Percentiles rank a stretch among this genome's conserved stretches.
These are phyloP conservation scores for Bombus impatiens DNA, from an alignment of 1,140 invertebrate species.

Conservation along the genomic window DNA sequence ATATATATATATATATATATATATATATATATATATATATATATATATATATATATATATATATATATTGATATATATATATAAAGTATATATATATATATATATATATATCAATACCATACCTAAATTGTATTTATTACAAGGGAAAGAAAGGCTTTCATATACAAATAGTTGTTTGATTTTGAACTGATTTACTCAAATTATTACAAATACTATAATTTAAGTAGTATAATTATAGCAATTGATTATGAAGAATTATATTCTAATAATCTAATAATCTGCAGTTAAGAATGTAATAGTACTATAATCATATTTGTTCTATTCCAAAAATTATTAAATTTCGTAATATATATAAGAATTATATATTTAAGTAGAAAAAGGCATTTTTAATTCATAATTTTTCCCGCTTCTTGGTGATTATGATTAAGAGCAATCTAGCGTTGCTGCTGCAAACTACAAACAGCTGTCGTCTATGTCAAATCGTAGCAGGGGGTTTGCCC, in stretches of 20 bases:
- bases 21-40: background rate
- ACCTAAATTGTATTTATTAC: background rate
- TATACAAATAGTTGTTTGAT: background rate
- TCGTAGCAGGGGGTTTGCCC: constrained; percentile 64
- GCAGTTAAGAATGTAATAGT: background rate
- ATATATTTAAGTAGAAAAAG: too few species aligned
- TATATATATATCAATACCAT: too few species aligned
- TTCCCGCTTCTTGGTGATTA: background rate
- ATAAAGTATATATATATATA: background rate
- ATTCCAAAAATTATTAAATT: background rate
- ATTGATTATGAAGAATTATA: background rate
- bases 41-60: background rate
- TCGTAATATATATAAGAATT: background rate
- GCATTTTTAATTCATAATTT: background rate
- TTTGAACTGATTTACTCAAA: background rate
- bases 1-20: background rate
- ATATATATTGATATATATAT: too few species aligned
- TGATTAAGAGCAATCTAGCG: constrained; percentile 58
- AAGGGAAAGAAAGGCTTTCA: background rate
- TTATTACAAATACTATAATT: background rate
- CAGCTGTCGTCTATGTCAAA: constrained; percentile 76
- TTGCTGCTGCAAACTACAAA: constrained; percentile 55
- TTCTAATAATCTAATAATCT: background rate
- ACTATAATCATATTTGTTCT: background rate
- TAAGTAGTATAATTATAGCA: background rate